Base-by-base conservation (phyloP, 2,888 invertebrate genomes). In the Miltochrista miniata region DNA sequence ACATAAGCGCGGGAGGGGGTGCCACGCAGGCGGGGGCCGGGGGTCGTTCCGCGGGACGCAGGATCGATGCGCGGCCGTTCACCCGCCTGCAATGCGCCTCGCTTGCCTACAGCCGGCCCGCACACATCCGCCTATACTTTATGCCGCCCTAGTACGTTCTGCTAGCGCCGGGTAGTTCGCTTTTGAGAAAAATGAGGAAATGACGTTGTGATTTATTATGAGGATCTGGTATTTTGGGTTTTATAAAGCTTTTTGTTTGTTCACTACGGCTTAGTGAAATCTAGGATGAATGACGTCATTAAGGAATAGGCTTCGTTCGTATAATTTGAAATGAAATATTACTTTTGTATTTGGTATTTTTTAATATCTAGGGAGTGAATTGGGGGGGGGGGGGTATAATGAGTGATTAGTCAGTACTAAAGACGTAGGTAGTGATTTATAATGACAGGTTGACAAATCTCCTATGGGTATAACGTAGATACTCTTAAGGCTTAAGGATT, bases 11-110 rank as follows among this genome's bases (percentile, higher is more conserved):
- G 78, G 68, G 68, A 68, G 71, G 75, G 71, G 65, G 72, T 24
- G 80, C 84, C 85, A 87, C 87, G 85, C 85, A 85, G 85, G 83
- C 68, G 68, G 74, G 51, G 66, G 59, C 13, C 56, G 52, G 62
- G 67, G 59, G 49, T 46, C 62, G 54, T 68, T 71, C 76, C 71
- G 50, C 48, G 64, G 59, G 50, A 63, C 72, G 67, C 56, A 64
- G 74, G 90, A 90, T 90, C 91, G 90, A 90, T 90, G 90, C 80
- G 81, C 81, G 90, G 91, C 84, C 87, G 87, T 90, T 90, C 86
- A 90, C 90, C 90, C 90, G 90, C 88, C 90, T 89, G 89, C 90
- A 90, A 85, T 90, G 90, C 90, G 90, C 87, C 86, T 83, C 76
- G 75, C 78, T 59, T 63, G 58, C 73, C 66, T 59, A 48, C 58